Conservation (phyloP, 2,888 invertebrate species). For the Odontocerum albicorne region DNA sequence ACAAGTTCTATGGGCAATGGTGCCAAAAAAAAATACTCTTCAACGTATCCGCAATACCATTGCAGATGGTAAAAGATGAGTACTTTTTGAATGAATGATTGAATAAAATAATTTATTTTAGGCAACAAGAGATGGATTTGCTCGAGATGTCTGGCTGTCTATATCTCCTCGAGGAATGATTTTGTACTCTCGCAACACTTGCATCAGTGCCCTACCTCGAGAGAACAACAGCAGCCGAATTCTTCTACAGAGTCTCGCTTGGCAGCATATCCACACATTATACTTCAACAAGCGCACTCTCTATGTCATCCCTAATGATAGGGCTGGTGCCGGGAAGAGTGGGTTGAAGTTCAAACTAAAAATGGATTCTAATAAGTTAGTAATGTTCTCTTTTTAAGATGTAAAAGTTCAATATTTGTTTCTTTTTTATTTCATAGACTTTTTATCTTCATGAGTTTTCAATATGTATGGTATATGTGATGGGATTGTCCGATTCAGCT, state of each 20-base stretch:
- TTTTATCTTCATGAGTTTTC: too few relatives aligned
- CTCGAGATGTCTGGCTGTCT: conserved; percentile 64
- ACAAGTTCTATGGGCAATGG: too few relatives aligned
- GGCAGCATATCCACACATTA: conserved; percentile 76
- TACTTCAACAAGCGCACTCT: conserved; percentile 75
- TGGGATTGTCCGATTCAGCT: too few relatives aligned
- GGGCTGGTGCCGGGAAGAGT: conserved; percentile 58
- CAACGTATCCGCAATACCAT: too few relatives aligned
- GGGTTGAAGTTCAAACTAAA: conserved; percentile 71
- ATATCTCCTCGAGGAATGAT: conserved; percentile 67
- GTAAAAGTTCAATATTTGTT: too few relatives aligned
- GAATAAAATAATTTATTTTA: conserved; percentile 37
- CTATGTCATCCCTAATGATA: conserved; percentile 60
- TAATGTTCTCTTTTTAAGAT: too few relatives aligned
- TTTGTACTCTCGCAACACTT: conserved; percentile 57
- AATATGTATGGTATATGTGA: too few relatives aligned
- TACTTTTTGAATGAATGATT: not conserved
- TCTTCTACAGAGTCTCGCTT: conserved; percentile 56
- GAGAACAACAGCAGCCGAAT: conserved; percentile 48
- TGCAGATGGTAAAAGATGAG: not conserved
- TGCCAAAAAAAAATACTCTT: not conserved
- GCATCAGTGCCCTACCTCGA: conserved; percentile 39
- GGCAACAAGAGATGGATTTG: conserved; percentile 61
- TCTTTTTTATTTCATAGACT: too few relatives aligned
- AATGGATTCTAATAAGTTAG: conserved; percentile 73